Conservation (phyloP, 2,888 invertebrate species). For the Habrosyne pyritoides region DNA sequence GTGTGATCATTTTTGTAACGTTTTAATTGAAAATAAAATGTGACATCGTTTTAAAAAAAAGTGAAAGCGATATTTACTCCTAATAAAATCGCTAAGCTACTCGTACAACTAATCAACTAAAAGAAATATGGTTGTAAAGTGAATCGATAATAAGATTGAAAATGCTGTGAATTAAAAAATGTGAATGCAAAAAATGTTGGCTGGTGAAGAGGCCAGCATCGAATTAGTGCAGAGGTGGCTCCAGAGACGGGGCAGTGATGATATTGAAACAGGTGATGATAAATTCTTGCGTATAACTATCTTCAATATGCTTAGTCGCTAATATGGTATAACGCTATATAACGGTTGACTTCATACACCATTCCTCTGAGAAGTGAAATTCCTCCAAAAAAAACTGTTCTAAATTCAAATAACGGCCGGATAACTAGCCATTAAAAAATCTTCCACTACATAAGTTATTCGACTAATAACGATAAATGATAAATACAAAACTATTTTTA, state of each 20-base stretch:
- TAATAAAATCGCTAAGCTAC: background rate
- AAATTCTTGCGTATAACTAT: background rate
- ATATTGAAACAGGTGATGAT: constrained; percentile 62
- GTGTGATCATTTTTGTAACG: constrained; percentile 30
- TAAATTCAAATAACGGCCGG: no score
- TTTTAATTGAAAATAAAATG: constrained; percentile 8
- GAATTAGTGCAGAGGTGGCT: constrained; percentile 78
- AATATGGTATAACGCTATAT: no score
- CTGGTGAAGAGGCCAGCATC: constrained; percentile 76
- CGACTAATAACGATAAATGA: no score
- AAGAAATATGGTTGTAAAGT: constrained; percentile 1
- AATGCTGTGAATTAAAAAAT: constrained; percentile 16
- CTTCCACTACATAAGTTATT: no score
- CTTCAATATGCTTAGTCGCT: background rate
- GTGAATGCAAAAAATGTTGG: constrained; percentile 59
- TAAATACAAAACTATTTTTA: no score
- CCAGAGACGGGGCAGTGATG: constrained; percentile 66
- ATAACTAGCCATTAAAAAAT: no score
- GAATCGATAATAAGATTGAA: background rate
- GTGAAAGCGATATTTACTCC: constrained; percentile 22
- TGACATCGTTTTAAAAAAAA: constrained; percentile 10
- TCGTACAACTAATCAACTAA: background rate
- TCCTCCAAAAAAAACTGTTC: no score
- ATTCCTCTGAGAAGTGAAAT: no score
- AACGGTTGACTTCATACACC: no score